phyloP scores from a whole-genome alignment of 2,113 vertebrate genomes.

The Euleptes europaea region DNA sequence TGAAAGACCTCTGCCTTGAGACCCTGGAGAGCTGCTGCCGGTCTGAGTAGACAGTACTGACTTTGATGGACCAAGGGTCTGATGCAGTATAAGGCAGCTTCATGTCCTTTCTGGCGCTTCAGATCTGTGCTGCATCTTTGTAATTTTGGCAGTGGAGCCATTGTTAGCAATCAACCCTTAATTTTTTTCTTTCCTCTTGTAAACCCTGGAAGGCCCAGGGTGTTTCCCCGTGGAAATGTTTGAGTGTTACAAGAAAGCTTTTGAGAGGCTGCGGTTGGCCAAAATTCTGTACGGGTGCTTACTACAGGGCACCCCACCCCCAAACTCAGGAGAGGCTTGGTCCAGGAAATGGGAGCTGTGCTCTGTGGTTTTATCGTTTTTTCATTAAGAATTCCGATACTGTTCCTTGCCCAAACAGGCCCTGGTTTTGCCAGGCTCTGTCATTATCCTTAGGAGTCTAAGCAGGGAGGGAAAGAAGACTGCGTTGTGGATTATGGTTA shows the following conservation, averaged over 20 bases:
- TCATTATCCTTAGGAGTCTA: background rate
- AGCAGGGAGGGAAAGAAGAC: background rate
- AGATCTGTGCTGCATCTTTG: too few species aligned
- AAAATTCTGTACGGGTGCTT: background rate
- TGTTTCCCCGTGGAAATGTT: background rate
- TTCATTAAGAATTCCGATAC: background rate
- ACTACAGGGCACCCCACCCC: background rate
- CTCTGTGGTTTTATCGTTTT: background rate
- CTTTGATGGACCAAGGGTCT: too few species aligned
- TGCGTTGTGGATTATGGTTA: background rate
- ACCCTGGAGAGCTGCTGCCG: too few species aligned
- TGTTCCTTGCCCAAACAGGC: background rate
- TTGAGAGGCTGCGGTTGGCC: too few species aligned
- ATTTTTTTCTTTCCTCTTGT: background rate
- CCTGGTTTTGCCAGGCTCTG: background rate
- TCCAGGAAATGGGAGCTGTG: background rate
- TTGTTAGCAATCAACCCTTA: background rate
- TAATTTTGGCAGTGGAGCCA: too few species aligned
- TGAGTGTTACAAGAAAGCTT: background rate
- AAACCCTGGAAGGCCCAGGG: background rate
- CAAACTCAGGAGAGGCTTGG: background rate
- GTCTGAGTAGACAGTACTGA: too few species aligned
- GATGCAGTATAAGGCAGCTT: too few species aligned
- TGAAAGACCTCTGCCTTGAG: too few species aligned
- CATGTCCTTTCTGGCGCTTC: too few species aligned